These are phyloP conservation scores for Anthoscopus minutus DNA, from an alignment of 2,113 vertebrate species.

Conservation along the genomic window DNA sequence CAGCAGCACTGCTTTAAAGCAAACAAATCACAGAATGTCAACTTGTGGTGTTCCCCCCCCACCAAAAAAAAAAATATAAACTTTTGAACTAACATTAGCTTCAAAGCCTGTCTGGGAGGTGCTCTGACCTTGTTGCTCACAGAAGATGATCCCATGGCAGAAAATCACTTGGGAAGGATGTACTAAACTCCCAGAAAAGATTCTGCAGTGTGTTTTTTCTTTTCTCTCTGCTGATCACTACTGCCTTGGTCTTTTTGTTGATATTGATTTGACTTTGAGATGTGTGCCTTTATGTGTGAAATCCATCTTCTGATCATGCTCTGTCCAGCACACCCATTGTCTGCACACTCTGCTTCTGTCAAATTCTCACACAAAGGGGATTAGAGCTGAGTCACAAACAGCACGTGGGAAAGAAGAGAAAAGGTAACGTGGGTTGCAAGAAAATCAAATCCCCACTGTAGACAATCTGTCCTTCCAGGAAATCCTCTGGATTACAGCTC, in stretches of 20 bases:
- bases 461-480: not conserved
- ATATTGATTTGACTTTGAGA: not conserved
- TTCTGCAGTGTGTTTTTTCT: not conserved
- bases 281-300: accelerated
- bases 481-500: not conserved
- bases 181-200: not conserved
- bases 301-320: not conserved
- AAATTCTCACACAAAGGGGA: not conserved
- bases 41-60: not conserved
- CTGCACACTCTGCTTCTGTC: not conserved
- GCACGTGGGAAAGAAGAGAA: not conserved
- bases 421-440: not conserved
- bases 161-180: not conserved
- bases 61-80: not conserved
- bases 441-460: not conserved
- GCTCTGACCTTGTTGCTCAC: not conserved
- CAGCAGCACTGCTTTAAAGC: not conserved
- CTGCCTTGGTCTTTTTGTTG: not conserved
- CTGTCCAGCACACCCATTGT: not conserved
- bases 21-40: not conserved
- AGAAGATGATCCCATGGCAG: not conserved
- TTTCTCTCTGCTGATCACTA: not conserved
- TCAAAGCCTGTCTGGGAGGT: not conserved
- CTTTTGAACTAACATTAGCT: not conserved
- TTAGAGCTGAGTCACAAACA: not conserved